Percentiles rank a stretch among this genome's conserved stretches.
Conservation (phyloP, 2,888 invertebrate species). For the Zygogramma bicolorata region DNA sequence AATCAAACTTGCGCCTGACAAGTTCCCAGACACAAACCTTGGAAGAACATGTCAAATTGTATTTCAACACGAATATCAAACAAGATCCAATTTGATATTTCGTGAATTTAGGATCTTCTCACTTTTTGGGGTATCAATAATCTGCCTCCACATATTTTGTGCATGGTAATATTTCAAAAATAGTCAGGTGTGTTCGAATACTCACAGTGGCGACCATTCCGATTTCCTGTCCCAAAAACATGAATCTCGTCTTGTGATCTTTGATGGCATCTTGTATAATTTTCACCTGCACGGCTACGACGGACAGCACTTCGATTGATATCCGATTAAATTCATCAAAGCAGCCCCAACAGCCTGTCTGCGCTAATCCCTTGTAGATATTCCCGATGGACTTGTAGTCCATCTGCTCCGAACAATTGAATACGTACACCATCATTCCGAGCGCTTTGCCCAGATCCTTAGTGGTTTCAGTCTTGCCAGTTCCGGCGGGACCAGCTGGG, state of each 20-base stretch:
- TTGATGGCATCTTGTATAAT: constrained; percentile 89
- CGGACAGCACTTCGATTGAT: constrained; percentile 93
- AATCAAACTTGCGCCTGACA: no score
- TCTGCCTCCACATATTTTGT: no score
- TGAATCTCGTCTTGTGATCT: constrained; percentile 81
- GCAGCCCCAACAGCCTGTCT: constrained; percentile 97
- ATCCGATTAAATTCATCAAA: constrained; percentile 98
- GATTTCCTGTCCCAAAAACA: constrained; percentile 88
- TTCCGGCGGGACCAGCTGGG: constrained; percentile 95
- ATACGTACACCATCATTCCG: constrained; percentile 96
- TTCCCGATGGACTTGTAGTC: constrained; percentile 95
- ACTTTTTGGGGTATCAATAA: no score
- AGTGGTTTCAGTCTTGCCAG: constrained; percentile 97
- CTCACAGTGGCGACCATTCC: constrained; percentile 75
- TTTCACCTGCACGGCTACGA: constrained; percentile 95
- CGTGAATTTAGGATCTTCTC: no score
- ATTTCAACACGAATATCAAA: no score
- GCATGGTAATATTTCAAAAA: no score
- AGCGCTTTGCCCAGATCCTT: constrained; percentile 94
- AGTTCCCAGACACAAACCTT: no score
- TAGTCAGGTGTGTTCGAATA: no score
- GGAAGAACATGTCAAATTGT: no score
- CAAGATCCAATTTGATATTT: no score
- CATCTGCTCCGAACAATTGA: constrained; percentile 96
- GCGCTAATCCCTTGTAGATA: constrained; percentile 94